Base-by-base conservation (phyloP, 2,888 invertebrate species). In the Mechanitis mazaeus region DNA sequence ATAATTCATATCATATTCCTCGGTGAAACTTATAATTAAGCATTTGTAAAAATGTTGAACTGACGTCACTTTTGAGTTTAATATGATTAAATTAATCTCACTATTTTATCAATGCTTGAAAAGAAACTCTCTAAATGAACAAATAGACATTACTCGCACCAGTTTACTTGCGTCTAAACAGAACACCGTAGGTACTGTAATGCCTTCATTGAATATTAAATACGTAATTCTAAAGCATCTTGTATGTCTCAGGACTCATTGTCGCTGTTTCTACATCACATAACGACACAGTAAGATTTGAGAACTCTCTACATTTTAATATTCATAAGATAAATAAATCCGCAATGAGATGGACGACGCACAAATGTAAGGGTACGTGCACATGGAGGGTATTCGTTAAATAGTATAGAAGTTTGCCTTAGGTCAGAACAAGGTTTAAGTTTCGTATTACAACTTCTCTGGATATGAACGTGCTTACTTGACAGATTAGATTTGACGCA, bases 311-410 rank as follows among this genome's bases (percentile, higher is more conserved):
- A 76, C 74, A 80, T 82, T 80, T 70, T 68, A 69, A 73, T 76
- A 83, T 82, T 80, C 79, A 83, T 81, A 77, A 80, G 77, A 75
- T 72, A 77, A 77, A 78, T 76, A 78, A 76, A 78, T 77, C 76
- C 71, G 56, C 63, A 67, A 67, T 68, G 70, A 71, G 67, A 60
- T 58, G 64, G 64, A 56, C 60, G 56, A 50, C 54, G 55, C 31
- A 20, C 20, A 54, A 56, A 38, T 45, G 20, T 66, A 60, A 64
- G 47, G 55, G 45, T 58, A 33, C 38, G 57, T 7, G 20, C 38
- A 63, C 28, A 47, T 54, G 20, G 28, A 31, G 20, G 55, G 31
- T 31, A 45, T 9, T 42, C 11, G 42, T 42, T 42, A 2, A 9
- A 42, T 42, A 42, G 7, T 9, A 9, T 42, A 42, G 7, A 42